Evolutionary conservation across 1,140 invertebrate species (phyloP), one percentile per base, ranked within the genome.

Genomic region (Armadillidium nasatum): DNA sequence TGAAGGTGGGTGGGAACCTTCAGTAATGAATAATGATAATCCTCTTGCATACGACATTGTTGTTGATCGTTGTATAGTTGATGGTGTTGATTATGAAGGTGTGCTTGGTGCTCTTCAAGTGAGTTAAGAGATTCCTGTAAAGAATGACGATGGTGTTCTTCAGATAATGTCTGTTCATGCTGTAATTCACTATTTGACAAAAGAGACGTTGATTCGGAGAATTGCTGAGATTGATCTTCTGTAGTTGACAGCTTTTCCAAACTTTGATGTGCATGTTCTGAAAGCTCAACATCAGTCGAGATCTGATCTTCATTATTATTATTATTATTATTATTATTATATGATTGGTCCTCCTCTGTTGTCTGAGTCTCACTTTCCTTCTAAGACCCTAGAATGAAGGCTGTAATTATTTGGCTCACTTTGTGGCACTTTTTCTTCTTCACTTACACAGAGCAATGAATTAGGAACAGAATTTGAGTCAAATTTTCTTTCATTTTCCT

Each of bases 21-120:
- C 50, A 60, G 19, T 19, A 60, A 60, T 15, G 50, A 13, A 60
- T 60, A 19, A 15, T 60, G 50, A 7, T 60, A 60, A 33, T 33
- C 33, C 50, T 60, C 50, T 7, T 60, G 50, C 11, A 60, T 13
- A 19, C 7, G 50, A 60, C 50, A 60, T 19, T 60, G 50, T 60
- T 60, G 50, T 60, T 60, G 50, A 7, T 60, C 50, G 19, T 19
- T 60, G 50, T 60, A 60, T 15, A 19, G 7, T 7, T 60, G 50
- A 15, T 60, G 50, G 50, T 60, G 50, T 60, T 60, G 50, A 7
- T 60, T 60, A 13, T 60, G 50, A 60, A 60, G 50, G 50, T 60
- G 50, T 15, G 11, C 11, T 15, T 60, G 50, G 50, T 60, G 50
- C 19, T 60, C 50, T 60, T 60, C 50, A 15, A 60, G 19, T 13